Base-by-base conservation (phyloP, 2,797 vertebrate species). In the Sylvia borin region DNA sequence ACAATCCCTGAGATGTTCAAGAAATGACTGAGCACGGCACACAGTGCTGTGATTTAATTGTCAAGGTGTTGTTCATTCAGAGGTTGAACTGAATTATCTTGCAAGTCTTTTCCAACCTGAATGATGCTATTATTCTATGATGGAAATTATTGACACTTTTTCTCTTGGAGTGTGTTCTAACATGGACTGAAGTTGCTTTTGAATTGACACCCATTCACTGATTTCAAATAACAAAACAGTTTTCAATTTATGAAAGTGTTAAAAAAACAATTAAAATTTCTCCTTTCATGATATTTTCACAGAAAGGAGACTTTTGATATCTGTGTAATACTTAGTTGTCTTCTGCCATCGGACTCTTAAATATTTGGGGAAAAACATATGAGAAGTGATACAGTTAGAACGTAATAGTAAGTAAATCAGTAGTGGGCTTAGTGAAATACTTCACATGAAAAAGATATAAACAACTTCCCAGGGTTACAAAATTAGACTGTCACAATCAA, bases 351-450 rank as follows among this genome's bases (percentile, higher is more conserved):
- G 85, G 34, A 55, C 13, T 45, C 40, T 88, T 88, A 90, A 88
- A 57, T 67, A 79, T 76, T 61, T 51, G 10, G 19, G 61, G 32
- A 43, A 91, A 85, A 86, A 53, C 4, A 60, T 40, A 25, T 60
- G 21, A 80, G 19, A 91, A 90, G 3, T 2, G 4, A 76, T 78
- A 74, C 26, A 71, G 12, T 75, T 70, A 51, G 53, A 90, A 90
- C 74, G 15, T 36, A 70, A 79, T 68, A 92, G 27, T 67, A 93
- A 88, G 66, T 89, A 92, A 94, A 91, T 78, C 45, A 81, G 26
- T 48, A 67, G 26, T 45, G 17, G 31, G 7, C 4, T 90, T 58
- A 62, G 57, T 92, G 61, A 90, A 93, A 96, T 81, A 88, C 80
- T 95, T 92, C 71, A 85, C 65, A 68, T 31, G 67, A 92, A 86